Conservation (phyloP, 2,113 vertebrate species). For the Sorex araneus region DNA sequence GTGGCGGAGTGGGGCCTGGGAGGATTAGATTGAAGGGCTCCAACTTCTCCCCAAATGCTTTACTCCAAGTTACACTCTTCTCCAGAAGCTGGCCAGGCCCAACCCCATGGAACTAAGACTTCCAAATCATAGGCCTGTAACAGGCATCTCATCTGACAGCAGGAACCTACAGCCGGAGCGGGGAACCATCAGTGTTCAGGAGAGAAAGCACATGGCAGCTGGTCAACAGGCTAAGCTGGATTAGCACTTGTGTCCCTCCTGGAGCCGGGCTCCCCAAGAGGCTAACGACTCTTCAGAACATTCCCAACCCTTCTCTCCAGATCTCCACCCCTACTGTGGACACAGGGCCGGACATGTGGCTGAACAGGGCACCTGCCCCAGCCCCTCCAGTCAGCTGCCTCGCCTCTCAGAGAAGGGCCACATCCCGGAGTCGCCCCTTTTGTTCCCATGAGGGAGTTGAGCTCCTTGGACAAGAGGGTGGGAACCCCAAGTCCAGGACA, state of each 20-base stretch:
- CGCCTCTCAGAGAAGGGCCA: not conserved
- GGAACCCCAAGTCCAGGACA: not conserved
- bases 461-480: not conserved
- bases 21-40: not conserved
- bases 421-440: not conserved
- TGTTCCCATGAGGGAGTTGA: not conserved
- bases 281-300: not conserved
- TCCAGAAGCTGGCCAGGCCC: slow-evolving; percentile 3
- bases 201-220: not conserved
- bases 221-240: not conserved
- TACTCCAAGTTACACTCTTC: not conserved
- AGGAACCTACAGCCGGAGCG: not conserved
- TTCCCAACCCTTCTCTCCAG: not conserved
- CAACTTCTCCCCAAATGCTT: slow-evolving; percentile 16
- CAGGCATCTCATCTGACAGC: not conserved
- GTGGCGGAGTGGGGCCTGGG: accelerated
- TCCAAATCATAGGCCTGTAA: not conserved
- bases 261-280: no score
- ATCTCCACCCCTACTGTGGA: not conserved
- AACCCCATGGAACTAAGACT: not conserved
- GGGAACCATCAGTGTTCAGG: not conserved
- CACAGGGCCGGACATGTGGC: not conserved
- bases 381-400: not conserved
- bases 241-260: not conserved
- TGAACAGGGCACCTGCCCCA: not conserved